A percentile compares a stretch with the other conserved stretches of the same genome.
These are phyloP conservation scores for Ochlodes sylvanus DNA, from an alignment of 2,888 invertebrate species.

Conservation along the genomic window DNA sequence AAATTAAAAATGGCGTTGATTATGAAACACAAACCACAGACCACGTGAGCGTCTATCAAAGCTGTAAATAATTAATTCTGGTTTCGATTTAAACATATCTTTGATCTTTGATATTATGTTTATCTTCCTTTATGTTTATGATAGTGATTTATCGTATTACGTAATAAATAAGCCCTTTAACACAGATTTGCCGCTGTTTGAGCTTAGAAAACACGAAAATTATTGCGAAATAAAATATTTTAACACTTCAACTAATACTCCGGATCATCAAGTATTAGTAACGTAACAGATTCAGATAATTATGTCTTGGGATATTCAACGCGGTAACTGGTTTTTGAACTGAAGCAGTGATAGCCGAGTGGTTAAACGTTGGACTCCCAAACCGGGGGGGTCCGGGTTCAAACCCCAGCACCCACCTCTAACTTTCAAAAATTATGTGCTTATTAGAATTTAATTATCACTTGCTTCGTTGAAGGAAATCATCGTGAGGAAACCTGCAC, in stretches of 20 bases:
- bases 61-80: background rate
- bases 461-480: too few species aligned
- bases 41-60: background rate
- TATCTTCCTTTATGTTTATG: constrained; percentile 2
- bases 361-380: too few species aligned
- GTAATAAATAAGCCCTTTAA: constrained; percentile 6
- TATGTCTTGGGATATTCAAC: background rate
- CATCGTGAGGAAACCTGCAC: too few species aligned
- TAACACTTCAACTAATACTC: background rate
- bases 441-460: too few species aligned
- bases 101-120: constrained; percentile 14
- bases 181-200: background rate
- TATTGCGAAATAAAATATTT: background rate
- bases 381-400: too few species aligned
- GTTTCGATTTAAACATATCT: constrained; percentile 6
- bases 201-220: background rate
- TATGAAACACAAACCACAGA: constrained; percentile 2
- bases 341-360: too few species aligned
- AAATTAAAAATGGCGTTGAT: constrained; percentile 16
- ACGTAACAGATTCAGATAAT: background rate
- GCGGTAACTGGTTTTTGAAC: too few species aligned
- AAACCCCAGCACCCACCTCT: too few species aligned
- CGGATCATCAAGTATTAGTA: background rate
- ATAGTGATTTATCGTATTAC: constrained; percentile 7
- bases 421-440: too few species aligned